These are phyloP conservation scores for Isoperla grammatica DNA, from an alignment of 2,888 invertebrate genomes.

Conservation along the genomic window DNA sequence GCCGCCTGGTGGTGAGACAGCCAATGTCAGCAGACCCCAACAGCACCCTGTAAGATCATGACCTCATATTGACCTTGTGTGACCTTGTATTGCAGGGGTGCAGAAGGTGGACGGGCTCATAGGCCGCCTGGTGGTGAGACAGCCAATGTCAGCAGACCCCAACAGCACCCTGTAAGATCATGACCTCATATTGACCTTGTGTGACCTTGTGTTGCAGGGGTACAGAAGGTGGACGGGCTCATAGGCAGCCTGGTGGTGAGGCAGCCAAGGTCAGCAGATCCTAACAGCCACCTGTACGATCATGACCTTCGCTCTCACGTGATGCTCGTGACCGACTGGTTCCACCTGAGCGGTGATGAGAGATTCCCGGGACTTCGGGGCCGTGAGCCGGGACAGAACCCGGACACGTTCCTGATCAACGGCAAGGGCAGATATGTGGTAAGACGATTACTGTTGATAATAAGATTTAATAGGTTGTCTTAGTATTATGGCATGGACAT, in stretches of 20 bases:
- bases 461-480: too few relatives aligned
- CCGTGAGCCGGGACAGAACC: constrained; percentile 32
- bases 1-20: too few relatives aligned
- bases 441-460: not conserved
- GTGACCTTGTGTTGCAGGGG: constrained; percentile 31
- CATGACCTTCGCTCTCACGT: constrained; percentile 44
- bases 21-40: too few relatives aligned
- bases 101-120: too few relatives aligned
- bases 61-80: too few relatives aligned
- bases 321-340: constrained; percentile 45
- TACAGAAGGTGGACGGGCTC: constrained; percentile 42
- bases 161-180: too few relatives aligned
- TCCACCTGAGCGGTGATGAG: constrained; percentile 36
- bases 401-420: constrained; percentile 35
- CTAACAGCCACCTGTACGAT: constrained; percentile 39
- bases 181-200: too few relatives aligned
- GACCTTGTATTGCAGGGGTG: too few relatives aligned
- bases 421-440: constrained; percentile 32
- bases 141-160: too few relatives aligned
- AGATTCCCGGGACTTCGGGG: constrained; percentile 36
- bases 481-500: too few relatives aligned
- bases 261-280: constrained; percentile 34
- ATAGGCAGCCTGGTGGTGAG: constrained; percentile 41
- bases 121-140: too few relatives aligned
- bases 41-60: too few relatives aligned